Base-by-base conservation (phyloP, 37 sponge, comb jelly and placozoan genomes). In the Cliona cf. orientalis region DNA sequence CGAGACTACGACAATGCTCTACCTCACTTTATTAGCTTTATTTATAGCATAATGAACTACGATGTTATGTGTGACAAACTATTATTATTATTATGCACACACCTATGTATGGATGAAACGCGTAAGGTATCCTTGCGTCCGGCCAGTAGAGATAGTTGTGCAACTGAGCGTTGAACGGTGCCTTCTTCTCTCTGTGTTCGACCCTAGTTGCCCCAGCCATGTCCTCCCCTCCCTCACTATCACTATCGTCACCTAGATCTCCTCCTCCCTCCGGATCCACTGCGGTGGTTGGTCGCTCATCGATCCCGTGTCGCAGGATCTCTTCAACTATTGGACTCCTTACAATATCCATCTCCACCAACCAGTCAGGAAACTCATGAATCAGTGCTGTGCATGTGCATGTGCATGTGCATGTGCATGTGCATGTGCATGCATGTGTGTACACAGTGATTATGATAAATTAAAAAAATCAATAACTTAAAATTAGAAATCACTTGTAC, bases 271-370 rank as follows among this genome's bases (percentile, higher is more conserved):
- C n/a, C n/a, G n/a, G n/a, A n/a, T n/a, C n/a, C n/a, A n/a, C n/a
- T n/a, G n/a, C n/a, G n/a, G n/a, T n/a, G n/a, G n/a, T n/a, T n/a
- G n/a, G n/a, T n/a, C n/a, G n/a, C n/a, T n/a, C n/a, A n/a, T n/a
- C n/a, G n/a, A n/a, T n/a, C n/a, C n/a, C n/a, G n/a, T n/a, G n/a
- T n/a, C n/a, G n/a, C 5, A 71, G 5, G 28, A 6, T 28, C 63
- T 9, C 53, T 14, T 19, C 53, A 49, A 49, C 53, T 19, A 19
- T 49, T 9, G 9, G 14, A 49, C 53, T 61, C 5, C 56, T 74
- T 7, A 74, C 58, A 9, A 74, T 74, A 58, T 74, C 74, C 58
- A 74, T 53, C 28, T 74, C 74, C 7, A 74, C 57, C 33, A 74
- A 9, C 39, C 23, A 38, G 38, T 21, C 3, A 9, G 36, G 12